Conservation (phyloP, 2,113 vertebrate species). For the Scalopus aquaticus region DNA sequence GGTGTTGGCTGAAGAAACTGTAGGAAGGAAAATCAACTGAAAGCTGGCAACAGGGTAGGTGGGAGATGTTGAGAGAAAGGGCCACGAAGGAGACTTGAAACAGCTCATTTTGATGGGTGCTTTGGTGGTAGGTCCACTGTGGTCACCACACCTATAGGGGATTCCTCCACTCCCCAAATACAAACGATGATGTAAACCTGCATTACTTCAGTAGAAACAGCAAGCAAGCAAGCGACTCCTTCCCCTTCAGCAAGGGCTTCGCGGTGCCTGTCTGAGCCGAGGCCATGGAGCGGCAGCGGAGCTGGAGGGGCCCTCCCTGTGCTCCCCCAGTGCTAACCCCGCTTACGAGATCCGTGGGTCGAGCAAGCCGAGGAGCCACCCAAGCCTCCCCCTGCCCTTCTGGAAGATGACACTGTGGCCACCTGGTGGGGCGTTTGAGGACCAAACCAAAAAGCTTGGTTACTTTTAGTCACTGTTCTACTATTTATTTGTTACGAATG, state of each 20-base stretch:
- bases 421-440: not conserved
- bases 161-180: no score
- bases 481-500: not conserved
- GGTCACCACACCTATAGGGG: no score
- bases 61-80: not conserved
- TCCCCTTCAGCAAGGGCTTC: not conserved
- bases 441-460: not conserved
- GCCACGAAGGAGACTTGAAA: not conserved
- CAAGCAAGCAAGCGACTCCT: not conserved
- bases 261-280: not conserved
- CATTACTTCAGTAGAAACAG: no score
- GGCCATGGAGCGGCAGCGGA: rapidly evolving
- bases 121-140: no score
- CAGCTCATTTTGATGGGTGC: no score
- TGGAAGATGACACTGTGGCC: not conserved
- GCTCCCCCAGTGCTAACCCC: no score
- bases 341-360: no score
- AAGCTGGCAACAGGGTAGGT: not conserved
- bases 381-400: not conserved
- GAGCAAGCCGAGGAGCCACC: not conserved
- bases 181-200: no score
- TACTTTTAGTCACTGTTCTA: not conserved
- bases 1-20: not conserved
- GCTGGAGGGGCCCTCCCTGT: no score
- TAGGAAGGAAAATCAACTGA: not conserved